Conservation (phyloP, 2,888 invertebrate species). For the Dicycla oo region DNA sequence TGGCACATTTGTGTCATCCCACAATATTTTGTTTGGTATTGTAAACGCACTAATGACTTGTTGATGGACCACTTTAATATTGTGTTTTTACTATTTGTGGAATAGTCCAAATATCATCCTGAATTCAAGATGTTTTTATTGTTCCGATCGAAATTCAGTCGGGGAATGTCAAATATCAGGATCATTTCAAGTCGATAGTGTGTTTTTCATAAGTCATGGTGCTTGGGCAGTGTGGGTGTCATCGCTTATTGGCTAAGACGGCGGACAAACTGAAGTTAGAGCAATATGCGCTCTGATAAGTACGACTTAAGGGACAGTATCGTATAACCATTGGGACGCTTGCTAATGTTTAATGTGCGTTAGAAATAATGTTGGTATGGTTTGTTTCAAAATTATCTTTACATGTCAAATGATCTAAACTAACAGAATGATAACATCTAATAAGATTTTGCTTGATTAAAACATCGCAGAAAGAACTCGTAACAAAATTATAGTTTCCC, state of each 20-base stretch:
- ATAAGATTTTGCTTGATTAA: not conserved
- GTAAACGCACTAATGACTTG: conserved; percentile 9
- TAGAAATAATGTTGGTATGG: conserved; percentile 14
- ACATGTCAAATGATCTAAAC: not conserved
- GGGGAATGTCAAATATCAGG: not conserved
- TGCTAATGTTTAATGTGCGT: conserved; percentile 51
- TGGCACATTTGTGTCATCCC: not conserved
- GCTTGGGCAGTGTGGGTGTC: conserved; percentile 70
- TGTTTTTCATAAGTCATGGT: conserved; percentile 67
- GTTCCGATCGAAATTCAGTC: not conserved
- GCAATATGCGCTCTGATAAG: conserved; percentile 62
- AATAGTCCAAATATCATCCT: no score
- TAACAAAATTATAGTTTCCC: not conserved
- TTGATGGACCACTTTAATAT: no score
- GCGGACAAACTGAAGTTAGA: conserved; percentile 72
- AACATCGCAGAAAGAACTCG: not conserved
- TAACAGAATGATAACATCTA: not conserved
- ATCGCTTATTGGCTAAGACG: conserved; percentile 62
- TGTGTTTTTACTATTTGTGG: no score
- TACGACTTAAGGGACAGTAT: conserved; percentile 63
- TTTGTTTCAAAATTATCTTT: conserved; percentile 25
- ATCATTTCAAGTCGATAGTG: conserved; percentile 25
- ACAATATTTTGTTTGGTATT: not conserved
- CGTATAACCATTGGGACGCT: conserved; percentile 55
- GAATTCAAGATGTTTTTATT: not conserved